Evolutionary conservation across 2,888 invertebrate genomes (phyloP).

Genomic region (Lucinisca nassula): DNA sequence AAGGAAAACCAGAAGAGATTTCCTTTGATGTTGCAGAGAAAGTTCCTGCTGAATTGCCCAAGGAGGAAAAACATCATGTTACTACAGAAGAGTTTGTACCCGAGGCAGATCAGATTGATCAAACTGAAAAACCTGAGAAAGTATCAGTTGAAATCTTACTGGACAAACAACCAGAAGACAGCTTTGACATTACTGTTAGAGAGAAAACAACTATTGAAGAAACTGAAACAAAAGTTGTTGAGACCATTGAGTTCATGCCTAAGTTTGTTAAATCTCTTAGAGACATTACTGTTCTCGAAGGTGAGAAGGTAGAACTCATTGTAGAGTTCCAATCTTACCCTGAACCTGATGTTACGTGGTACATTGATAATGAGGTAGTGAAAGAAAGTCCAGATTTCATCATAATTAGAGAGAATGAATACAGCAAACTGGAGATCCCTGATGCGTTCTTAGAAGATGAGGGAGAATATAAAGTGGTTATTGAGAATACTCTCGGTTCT

Average conservation of each 20-base stretch:
- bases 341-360: slow-evolving; percentile 87
- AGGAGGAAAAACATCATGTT: neutral
- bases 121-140: slow-evolving; percentile 42
- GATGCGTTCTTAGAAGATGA: slow-evolving; percentile 86
- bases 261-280: slow-evolving; percentile 60
- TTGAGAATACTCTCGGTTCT: slow-evolving; percentile 85
- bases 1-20: slow-evolving; percentile 3
- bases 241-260: slow-evolving; percentile 66
- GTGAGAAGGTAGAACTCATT: slow-evolving; percentile 59
- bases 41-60: neutral
- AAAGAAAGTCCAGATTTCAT: slow-evolving; percentile 88
- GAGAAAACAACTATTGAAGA: slow-evolving; percentile 55
- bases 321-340: slow-evolving; percentile 69
- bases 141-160: slow-evolving; percentile 39
- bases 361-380: slow-evolving; percentile 89
- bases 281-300: slow-evolving; percentile 64
- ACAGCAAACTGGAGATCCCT: slow-evolving; percentile 87
- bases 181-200: slow-evolving; percentile 48
- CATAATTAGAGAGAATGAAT: slow-evolving; percentile 75
- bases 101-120: neutral
- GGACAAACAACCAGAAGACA: slow-evolving; percentile 59
- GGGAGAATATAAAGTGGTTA: slow-evolving; percentile 86
- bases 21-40: neutral
- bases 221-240: slow-evolving; percentile 58
- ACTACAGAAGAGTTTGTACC: slow-evolving; percentile 3